Percentiles rank a stretch among this genome's conserved stretches.
Conservation (phyloP, 1,140 invertebrate genomes). For the Meteorus sp. region DNA sequence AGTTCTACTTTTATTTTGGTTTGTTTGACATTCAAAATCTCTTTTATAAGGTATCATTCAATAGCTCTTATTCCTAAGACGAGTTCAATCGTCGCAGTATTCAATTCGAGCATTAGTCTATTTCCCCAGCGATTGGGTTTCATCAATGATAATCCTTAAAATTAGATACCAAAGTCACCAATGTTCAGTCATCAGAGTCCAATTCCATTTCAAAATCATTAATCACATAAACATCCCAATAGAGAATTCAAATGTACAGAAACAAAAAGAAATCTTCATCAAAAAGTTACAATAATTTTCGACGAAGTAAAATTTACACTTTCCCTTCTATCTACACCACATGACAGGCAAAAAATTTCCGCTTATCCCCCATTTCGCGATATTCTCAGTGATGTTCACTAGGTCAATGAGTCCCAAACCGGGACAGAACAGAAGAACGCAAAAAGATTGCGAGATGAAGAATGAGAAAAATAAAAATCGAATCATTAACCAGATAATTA, state of each 20-base stretch:
- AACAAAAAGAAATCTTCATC: not conserved
- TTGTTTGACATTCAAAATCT: too few species aligned
- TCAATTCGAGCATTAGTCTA: too few species aligned
- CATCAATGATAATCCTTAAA: too few species aligned
- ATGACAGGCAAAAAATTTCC: conserved; percentile 6
- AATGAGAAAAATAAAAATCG: conserved; percentile 15
- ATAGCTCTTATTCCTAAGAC: too few species aligned
- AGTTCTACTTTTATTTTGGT: not conserved
- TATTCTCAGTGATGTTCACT: conserved; percentile 8
- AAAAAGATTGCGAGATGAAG: conserved; percentile 14
- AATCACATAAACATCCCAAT: too few species aligned
- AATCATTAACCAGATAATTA: conserved; percentile 36
- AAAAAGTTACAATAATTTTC: conserved; percentile 9
- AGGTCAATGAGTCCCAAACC: conserved; percentile 14
- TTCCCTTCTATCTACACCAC: not conserved
- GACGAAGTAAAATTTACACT: conserved; percentile 17
- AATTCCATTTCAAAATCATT: too few species aligned
- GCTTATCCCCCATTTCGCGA: conserved; percentile 18
- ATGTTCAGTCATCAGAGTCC: too few species aligned
- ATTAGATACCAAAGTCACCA: too few species aligned
- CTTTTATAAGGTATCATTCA: too few species aligned
- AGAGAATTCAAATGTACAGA: too few species aligned
- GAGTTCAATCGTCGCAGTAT: too few species aligned
- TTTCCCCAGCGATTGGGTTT: too few species aligned
- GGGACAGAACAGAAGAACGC: not conserved